phyloP scores from a whole-genome alignment of 2,113 vertebrate genomes.

The Pandion haliaetus region DNA sequence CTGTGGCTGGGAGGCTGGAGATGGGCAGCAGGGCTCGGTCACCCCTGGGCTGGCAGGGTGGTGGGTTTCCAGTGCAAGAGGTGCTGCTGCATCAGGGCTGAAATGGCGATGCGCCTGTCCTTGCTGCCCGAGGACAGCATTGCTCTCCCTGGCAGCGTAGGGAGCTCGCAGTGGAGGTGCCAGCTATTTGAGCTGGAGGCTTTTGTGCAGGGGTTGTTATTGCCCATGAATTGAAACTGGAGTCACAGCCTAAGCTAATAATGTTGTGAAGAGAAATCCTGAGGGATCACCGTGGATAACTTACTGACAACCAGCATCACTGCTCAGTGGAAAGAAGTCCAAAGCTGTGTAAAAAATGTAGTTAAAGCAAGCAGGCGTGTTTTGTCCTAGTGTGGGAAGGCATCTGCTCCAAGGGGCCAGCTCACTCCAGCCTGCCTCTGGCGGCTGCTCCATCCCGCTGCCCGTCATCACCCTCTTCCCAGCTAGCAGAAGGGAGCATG shows the following conservation, averaged over 20 bases:
- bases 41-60: background rate
- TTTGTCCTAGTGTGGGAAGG: background rate
- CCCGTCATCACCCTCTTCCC: background rate
- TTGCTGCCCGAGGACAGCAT: background rate
- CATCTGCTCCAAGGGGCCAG: background rate
- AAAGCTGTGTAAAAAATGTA: background rate
- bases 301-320: background rate
- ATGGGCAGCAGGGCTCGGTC: accelerated
- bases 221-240: background rate
- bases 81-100: background rate
- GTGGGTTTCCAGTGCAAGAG: background rate
- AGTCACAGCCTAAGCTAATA: background rate
- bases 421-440: background rate
- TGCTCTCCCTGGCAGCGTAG: background rate
- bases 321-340: background rate
- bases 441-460: background rate
- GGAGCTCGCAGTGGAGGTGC: background rate
- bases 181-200: background rate
- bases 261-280: background rate
- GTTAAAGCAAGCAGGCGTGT: background rate
- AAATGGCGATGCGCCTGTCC: background rate
- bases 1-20: background rate
- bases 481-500: background rate
- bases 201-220: background rate
- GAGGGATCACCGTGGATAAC: background rate